Conservation (phyloP, 2,888 invertebrate genomes). For the Chromoteleia sp. region DNA sequence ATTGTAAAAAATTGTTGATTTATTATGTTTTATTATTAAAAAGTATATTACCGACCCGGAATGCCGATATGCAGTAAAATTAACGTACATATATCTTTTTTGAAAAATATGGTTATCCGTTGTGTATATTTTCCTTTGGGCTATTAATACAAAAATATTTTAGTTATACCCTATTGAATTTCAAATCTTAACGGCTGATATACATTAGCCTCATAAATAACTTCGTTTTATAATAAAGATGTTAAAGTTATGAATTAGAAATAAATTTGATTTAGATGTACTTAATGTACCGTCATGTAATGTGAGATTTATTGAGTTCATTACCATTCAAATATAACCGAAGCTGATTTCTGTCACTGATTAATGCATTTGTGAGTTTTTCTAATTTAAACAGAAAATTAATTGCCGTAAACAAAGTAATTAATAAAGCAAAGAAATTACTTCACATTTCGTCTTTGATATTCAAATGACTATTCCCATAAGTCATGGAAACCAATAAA, state of each 20-base stretch:
- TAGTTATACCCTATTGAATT: not conserved
- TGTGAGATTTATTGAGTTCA: conserved; percentile 39
- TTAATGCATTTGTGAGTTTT: conserved; percentile 19
- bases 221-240: conserved; percentile 36
- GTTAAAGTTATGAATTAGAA: conserved; percentile 31
- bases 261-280: conserved; percentile 36
- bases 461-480: conserved; percentile 11
- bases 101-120: conserved; percentile 11
- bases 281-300: conserved; percentile 5
- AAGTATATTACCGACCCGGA: too few relatives aligned
- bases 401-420: conserved; percentile 35
- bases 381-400: conserved; percentile 28
- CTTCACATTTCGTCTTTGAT: conserved; percentile 23
- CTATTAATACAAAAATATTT: not conserved
- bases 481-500: conserved; percentile 16
- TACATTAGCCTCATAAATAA: conserved; percentile 27
- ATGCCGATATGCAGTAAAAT: too few relatives aligned
- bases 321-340: conserved; percentile 26
- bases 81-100: not conserved
- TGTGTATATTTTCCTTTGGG: not conserved
- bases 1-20: too few relatives aligned
- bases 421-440: conserved; percentile 24
- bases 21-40: too few relatives aligned
- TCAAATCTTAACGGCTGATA: conserved; percentile 23
- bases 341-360: conserved; percentile 16